Evolutionary conservation across 2,113 vertebrate genomes (phyloP).

Genomic region (Hippocampus zosterae): DNA sequence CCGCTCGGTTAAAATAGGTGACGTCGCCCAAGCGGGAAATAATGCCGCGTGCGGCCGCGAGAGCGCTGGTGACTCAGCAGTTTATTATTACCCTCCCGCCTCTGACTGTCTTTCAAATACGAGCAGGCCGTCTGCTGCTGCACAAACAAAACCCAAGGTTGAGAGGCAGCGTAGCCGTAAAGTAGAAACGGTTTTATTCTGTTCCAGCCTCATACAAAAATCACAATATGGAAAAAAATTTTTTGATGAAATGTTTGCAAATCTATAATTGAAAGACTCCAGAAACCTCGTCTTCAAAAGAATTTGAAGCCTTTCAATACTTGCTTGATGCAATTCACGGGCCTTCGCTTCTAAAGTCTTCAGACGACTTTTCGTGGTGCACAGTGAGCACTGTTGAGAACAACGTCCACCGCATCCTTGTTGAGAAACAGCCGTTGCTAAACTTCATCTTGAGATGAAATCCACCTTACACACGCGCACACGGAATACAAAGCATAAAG

Average conservation of each 20-base stretch:
- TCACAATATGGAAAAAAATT: too few relatives aligned
- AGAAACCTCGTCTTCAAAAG: too few relatives aligned
- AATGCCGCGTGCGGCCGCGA: conserved; percentile 12
- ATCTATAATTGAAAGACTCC: too few relatives aligned
- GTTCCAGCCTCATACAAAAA: too few relatives aligned
- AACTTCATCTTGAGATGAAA: not conserved
- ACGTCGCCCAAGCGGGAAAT: conserved; percentile 1
- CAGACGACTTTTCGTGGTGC: too few relatives aligned
- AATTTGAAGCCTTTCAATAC: too few relatives aligned
- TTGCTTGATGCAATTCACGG: too few relatives aligned
- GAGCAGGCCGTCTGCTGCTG: conserved; percentile 6
- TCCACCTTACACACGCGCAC: not conserved
- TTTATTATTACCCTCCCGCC: conserved; percentile 9
- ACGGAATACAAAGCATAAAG: conserved; percentile 1
- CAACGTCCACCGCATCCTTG: not conserved
- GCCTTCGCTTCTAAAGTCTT: too few relatives aligned
- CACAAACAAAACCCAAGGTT: not conserved
- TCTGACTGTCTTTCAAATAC: conserved; percentile 10
- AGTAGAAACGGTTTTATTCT: too few relatives aligned
- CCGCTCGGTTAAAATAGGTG: not conserved
- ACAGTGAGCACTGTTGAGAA: not conserved
- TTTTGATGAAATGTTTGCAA: too few relatives aligned
- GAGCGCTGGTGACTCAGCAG: conserved; percentile 58
- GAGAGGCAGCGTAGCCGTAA: not conserved
- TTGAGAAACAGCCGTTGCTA: not conserved